Conservation (phyloP, 2,888 invertebrate genomes). For the Yponomeuta cagnagella region DNA sequence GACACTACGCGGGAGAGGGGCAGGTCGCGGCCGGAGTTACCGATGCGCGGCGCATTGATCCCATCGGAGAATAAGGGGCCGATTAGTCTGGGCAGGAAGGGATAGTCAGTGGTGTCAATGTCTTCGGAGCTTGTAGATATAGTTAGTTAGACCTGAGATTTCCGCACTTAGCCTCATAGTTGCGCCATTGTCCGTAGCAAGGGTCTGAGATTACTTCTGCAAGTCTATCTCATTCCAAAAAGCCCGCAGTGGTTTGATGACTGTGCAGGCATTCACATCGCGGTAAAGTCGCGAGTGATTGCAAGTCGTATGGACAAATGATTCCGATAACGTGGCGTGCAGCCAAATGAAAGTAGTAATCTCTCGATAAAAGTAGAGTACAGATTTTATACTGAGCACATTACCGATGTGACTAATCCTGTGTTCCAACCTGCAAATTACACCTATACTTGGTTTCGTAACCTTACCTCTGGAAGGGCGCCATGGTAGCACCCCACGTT, state of each 20-base stretch:
- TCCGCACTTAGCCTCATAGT: too few species aligned
- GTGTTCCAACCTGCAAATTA: too few species aligned
- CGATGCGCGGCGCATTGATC: conserved; percentile 88
- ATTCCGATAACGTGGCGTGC: too few species aligned
- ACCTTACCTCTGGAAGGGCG: conserved; percentile 85
- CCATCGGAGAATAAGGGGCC: conserved; percentile 91
- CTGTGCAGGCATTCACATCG: neutral
- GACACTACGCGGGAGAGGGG: conserved; percentile 91
- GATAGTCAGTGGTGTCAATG: neutral
- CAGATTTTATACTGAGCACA: too few species aligned
- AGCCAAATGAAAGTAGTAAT: too few species aligned
- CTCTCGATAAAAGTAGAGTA: too few species aligned
- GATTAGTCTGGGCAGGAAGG: conserved; percentile 70
- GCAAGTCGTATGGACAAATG: too few species aligned
- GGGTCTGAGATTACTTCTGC: too few species aligned
- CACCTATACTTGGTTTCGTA: neutral
- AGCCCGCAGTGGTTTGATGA: neutral
- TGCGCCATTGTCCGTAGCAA: too few species aligned
- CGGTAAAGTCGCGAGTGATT: neutral
- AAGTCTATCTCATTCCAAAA: neutral
- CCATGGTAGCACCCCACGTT: conserved; percentile 90
- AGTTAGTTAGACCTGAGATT: too few species aligned
- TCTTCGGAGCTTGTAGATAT: too few species aligned
- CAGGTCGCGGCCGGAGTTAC: conserved; percentile 84
- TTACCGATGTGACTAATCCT: too few species aligned